Evolutionary conservation across 2,888 invertebrate genomes (phyloP).

Genomic region (Tipula helvola): DNA sequence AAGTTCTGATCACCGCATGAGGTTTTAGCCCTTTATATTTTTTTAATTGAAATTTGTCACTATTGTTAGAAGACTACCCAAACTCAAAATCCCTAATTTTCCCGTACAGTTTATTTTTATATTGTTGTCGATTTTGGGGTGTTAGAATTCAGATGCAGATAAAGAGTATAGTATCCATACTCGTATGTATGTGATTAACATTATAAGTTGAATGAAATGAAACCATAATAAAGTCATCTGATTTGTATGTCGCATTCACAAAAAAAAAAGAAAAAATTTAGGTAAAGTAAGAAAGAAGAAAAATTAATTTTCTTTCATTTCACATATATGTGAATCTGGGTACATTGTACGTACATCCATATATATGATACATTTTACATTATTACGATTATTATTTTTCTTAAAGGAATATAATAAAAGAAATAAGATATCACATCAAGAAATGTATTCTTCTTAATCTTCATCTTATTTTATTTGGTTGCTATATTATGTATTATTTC

Average conservation of each 20-base stretch:
- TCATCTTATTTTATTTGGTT: not conserved
- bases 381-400: not conserved
- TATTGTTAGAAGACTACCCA: too few relatives aligned
- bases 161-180: too few relatives aligned
- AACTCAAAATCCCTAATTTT: too few relatives aligned
- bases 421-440: conserved; percentile 4
- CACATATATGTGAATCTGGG: not conserved
- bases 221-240: not conserved
- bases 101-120: too few relatives aligned
- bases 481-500: not conserved
- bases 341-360: not conserved
- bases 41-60: too few relatives aligned
- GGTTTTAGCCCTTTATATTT: too few relatives aligned
- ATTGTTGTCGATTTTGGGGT: too few relatives aligned
- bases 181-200: not conserved
- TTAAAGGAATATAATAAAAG: not conserved
- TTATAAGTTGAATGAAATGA: not conserved
- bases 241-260: not conserved
- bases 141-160: too few relatives aligned
- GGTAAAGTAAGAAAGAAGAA: not conserved
- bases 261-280: not conserved
- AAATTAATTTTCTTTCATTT: not conserved
- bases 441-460: not conserved
- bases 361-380: not conserved
- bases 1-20: too few relatives aligned